These are phyloP conservation scores for Procavia capensis DNA, from an alignment of 2,113 vertebrate genomes.

Conservation along the genomic window DNA sequence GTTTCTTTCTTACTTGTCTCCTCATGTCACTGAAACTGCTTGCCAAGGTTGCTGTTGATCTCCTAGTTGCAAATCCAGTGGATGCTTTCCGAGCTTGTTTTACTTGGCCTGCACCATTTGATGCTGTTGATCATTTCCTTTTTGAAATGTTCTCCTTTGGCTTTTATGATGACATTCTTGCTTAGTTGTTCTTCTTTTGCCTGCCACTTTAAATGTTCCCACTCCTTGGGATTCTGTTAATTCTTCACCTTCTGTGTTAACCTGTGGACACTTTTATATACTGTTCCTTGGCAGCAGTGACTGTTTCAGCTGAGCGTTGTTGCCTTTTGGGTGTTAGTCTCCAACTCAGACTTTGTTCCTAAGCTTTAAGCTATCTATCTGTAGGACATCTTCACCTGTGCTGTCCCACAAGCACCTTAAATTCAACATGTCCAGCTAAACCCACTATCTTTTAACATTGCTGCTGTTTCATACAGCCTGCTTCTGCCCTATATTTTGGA, in stretches of 20 bases:
- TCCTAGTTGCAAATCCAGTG: background rate
- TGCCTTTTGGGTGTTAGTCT: constrained; percentile 29
- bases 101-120: constrained; percentile 7
- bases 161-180: constrained; percentile 26
- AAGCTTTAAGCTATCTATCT: constrained; percentile 29
- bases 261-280: background rate
- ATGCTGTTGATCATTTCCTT: constrained; percentile 43
- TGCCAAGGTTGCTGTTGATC: background rate
- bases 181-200: constrained; percentile 4
- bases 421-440: background rate
- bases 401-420: background rate
- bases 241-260: constrained; percentile 33
- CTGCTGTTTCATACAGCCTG: background rate
- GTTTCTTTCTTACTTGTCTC: background rate
- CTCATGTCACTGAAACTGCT: constrained; percentile 21
- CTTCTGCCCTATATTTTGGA: background rate
- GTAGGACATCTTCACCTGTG: background rate
- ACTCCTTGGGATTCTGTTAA: background rate
- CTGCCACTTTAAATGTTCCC: constrained; percentile 22
- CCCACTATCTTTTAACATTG: constrained; percentile 5
- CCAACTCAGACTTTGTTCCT: background rate
- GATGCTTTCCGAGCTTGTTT: background rate
- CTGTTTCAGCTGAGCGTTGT: constrained; percentile 14
- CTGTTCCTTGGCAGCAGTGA: background rate
- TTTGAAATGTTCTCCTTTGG: constrained; percentile 41